Evolutionary conservation across 2,797 vertebrate species (phyloP).

Genomic region (Muscicapa comitata): DNA sequence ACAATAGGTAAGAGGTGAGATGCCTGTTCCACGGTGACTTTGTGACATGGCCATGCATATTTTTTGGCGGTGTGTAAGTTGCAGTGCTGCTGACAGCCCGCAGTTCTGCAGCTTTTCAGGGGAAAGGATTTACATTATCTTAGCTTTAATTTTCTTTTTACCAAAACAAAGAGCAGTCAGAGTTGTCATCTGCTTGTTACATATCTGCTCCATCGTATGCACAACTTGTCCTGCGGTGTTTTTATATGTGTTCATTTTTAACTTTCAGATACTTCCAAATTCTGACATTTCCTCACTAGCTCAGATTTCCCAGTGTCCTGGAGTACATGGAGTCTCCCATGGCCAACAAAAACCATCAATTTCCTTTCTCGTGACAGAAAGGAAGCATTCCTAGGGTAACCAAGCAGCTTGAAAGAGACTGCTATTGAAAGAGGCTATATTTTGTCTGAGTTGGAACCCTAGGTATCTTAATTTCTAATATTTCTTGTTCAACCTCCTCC

Average conservation of each 20-base stretch:
- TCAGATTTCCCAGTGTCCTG: slow-evolving; percentile 36
- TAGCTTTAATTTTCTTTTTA: slow-evolving; percentile 48
- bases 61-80: not conserved
- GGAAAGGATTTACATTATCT: slow-evolving; percentile 58
- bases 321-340: slow-evolving; percentile 29
- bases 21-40: not conserved
- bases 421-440: not conserved
- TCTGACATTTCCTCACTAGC: slow-evolving; percentile 52
- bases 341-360: slow-evolving; percentile 49
- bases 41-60: not conserved
- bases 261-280: slow-evolving; percentile 43
- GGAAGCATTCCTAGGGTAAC: slow-evolving; percentile 43
- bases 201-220: not conserved
- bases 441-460: not conserved
- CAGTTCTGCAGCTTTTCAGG: not conserved
- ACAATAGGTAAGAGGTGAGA: not conserved
- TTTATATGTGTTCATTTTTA: slow-evolving; percentile 44
- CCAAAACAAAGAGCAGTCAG: slow-evolving; percentile 47
- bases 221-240: slow-evolving; percentile 16
- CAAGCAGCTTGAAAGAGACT: slow-evolving; percentile 16
- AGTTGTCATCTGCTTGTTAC: slow-evolving; percentile 48
- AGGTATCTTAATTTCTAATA: not conserved
- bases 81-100: slow-evolving; percentile 1
- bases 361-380: slow-evolving; percentile 58
- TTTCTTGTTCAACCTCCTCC: not conserved